Conservation (phyloP, 2,797 vertebrate genomes). For the Selene dorsalis region DNA sequence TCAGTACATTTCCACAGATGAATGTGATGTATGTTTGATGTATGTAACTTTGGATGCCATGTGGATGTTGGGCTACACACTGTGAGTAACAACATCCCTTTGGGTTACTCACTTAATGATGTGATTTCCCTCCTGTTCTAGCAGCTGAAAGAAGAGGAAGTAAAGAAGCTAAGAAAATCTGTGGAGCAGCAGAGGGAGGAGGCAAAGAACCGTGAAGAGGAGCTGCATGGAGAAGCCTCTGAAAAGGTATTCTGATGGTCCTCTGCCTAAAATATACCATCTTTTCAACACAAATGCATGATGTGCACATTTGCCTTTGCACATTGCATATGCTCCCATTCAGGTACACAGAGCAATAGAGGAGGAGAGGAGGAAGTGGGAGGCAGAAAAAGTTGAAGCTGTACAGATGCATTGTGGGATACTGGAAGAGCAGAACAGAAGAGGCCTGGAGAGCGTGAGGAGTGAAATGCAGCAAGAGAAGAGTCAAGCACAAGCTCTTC, state of each 20-base stretch:
- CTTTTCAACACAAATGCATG: not conserved
- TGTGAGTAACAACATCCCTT: not conserved
- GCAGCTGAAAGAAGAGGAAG: conserved; percentile 81
- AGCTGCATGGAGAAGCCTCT: conserved; percentile 68
- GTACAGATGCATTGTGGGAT: conserved; percentile 63
- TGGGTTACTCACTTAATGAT: not conserved
- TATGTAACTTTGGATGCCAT: not conserved
- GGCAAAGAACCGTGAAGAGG: conserved; percentile 67
- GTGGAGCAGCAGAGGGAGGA: conserved; percentile 69
- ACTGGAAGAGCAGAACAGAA: conserved; percentile 76
- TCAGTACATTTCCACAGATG: conserved; percentile 35
- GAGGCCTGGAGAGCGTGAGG: conserved; percentile 40
- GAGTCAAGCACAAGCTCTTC: conserved; percentile 62
- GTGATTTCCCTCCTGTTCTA: not conserved
- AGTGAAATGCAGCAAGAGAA: conserved; percentile 71
- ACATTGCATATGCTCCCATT: conserved; percentile 4
- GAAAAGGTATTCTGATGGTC: conserved; percentile 70
- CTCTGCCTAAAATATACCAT: not conserved
- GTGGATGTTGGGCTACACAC: not conserved
- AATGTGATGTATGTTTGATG: not conserved
- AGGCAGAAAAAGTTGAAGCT: conserved; percentile 72
- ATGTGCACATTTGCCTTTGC: too few relatives aligned
- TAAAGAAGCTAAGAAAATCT: conserved; percentile 65
- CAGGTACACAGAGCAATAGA: conserved; percentile 72
- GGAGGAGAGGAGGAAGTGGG: conserved; percentile 67